These are phyloP conservation scores for Aphodius granarius DNA, from an alignment of 2,888 invertebrate species.

Conservation along the genomic window DNA sequence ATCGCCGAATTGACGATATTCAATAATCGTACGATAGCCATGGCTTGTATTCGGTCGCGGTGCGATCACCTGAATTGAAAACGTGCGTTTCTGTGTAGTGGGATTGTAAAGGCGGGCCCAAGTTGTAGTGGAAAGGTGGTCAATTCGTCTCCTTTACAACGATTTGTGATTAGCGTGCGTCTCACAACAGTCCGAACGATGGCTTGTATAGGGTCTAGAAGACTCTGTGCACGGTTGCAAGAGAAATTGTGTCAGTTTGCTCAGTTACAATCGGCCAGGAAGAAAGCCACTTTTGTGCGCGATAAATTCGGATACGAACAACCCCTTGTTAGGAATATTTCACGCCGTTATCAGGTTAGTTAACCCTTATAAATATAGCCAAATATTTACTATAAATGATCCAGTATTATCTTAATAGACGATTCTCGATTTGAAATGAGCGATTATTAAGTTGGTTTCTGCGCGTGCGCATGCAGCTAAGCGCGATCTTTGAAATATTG, in stretches of 20 bases:
- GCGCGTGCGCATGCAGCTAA: background rate
- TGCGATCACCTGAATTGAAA: constrained; percentile 31
- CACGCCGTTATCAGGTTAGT: constrained; percentile 55
- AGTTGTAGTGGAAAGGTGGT: constrained; percentile 38
- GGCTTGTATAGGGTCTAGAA: constrained; percentile 82
- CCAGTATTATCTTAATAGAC: no score
- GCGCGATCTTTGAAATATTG: background rate
- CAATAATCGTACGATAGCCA: constrained; percentile 30
- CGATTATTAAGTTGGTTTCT: background rate
- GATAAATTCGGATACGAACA: constrained; percentile 65
- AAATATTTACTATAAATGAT: background rate
- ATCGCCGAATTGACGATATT: constrained; percentile 46
- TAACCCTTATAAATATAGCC: no score
- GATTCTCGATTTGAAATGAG: no score
- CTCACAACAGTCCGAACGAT: constrained; percentile 77
- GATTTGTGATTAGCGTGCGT: constrained; percentile 38
- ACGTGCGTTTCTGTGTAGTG: constrained; percentile 17
- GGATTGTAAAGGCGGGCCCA: constrained; percentile 22
- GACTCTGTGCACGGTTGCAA: constrained; percentile 78
- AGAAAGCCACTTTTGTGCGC: constrained; percentile 68
- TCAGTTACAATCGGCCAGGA: constrained; percentile 65
- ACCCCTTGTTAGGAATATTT: constrained; percentile 51
- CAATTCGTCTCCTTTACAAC: constrained; percentile 36
- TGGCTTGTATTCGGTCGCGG: constrained; percentile 20
- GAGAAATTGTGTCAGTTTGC: constrained; percentile 82